Percentiles rank a stretch among this genome's conserved stretches.
Evolutionary conservation across 1,140 invertebrate genomes (phyloP).

Genomic region (Ceratoteleas bidentatus): DNA sequence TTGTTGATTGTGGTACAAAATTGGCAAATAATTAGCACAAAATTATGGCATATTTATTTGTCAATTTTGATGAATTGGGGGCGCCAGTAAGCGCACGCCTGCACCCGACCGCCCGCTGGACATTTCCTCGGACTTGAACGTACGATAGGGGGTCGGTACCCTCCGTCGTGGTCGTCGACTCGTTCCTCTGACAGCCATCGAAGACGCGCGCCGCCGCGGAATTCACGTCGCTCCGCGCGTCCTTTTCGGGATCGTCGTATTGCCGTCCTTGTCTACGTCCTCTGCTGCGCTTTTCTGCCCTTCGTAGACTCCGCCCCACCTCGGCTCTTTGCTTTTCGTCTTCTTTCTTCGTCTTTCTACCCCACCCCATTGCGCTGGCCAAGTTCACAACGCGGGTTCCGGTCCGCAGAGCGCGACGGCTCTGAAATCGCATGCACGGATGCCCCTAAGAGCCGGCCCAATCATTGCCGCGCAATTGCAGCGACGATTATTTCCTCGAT

Average conservation of each 20-base stretch:
- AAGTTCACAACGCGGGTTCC: constrained; percentile 67
- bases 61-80: no score
- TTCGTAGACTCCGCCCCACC: constrained; percentile 1
- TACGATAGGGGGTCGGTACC: constrained; percentile 56
- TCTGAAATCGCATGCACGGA: constrained; percentile 68
- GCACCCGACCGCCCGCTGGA: constrained; percentile 41
- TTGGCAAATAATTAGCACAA: no score
- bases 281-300: constrained; percentile 48
- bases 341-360: constrained; percentile 2
- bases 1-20: no score
- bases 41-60: no score
- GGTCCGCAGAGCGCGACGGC: constrained; percentile 70
- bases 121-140: constrained; percentile 50
- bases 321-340: neutral
- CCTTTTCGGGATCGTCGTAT: constrained; percentile 53
- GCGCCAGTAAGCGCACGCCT: no score
- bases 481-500: constrained; percentile 62
- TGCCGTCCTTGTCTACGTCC: constrained; percentile 20
- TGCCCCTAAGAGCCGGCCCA: constrained; percentile 59
- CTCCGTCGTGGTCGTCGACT: constrained; percentile 63
- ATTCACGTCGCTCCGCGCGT: constrained; percentile 55
- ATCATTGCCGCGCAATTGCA: constrained; percentile 59
- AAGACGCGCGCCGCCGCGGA: constrained; percentile 54
- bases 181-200: constrained; percentile 64
- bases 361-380: constrained; percentile 27